Evolutionary conservation across 2,113 vertebrate species (phyloP), one percentile per base, ranked within the genome.

Genomic region (Cyprinodon variegatus): DNA sequence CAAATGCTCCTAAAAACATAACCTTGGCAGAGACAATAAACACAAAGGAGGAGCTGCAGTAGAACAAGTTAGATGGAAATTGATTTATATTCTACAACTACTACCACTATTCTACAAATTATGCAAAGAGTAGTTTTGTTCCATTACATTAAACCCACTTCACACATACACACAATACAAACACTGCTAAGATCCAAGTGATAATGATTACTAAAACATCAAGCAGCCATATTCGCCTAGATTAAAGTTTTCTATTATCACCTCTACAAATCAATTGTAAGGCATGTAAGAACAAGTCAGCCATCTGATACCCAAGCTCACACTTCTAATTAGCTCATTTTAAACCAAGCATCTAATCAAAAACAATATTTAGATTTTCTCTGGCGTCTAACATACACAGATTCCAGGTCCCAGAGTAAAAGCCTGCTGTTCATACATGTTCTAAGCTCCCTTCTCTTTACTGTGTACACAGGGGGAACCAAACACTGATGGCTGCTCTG

Each of bases 311-410:
- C 79, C 82, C 79, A 82, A 77, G 89, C 45, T 61, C 72, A 50
- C 65, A n/a, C 39, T 68, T 81, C 43, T 83, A 90, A 93, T 93
- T 89, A 91, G 74, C 88, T 90, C 87, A 72, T 85, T 88, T 86
- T 63, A 78, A 64, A 81, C 50, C 11, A 40, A 78, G 76, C 39
- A 72, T 90, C 29, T 86, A 87, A 91, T 88, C 75, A 85, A 84
- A 87, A 80, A 46, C 12, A 82, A 86, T 62, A 81, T 82, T 83
- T 67, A 72, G 75, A 79, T 81, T 60, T 74, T 79, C 67, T 76
- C 40, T 63, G 46, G 13, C 48, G 73, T 68, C 82, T 77, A 82
- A 53, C 61, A 81, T 63, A n/a, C 68, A 65, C 70, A 41, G 17
- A 80, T 40, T 62, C 50, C 29, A 22, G 22, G 15, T 57, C 65